Base-by-base conservation (phyloP, 1,140 invertebrate genomes). In the Anastrepha obliqua region DNA sequence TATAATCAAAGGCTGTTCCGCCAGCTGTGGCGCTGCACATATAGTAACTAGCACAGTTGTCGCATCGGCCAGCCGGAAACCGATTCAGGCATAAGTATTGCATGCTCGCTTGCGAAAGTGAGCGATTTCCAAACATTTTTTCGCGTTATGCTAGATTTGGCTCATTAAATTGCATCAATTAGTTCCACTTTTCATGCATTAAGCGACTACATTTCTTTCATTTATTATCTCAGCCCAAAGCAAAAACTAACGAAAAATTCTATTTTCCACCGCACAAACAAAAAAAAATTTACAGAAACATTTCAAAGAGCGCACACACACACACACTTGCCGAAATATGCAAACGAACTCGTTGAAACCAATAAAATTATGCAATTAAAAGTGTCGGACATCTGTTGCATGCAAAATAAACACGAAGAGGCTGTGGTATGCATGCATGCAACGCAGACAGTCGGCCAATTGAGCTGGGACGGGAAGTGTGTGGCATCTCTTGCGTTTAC, bases 341-440 rank as follows among this genome's bases (percentile, higher is more conserved):
- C 74, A 81, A 81, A 81, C 47, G 74, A 81, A 81, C 74, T 81
- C 74, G 74, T 55, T 81, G 74, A 81, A 81, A 55, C 74, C 74
- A 81, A 81, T 81, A 81, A 81, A 81, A 81, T 81, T 81, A 81
- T 55, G 74, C 74, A 81, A 81, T 81, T 81, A 81, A 81, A 81
- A 81, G 74, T 81, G 74, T 55, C 74, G 74, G 74, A 81, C 74
- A 81, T 81, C 74, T 81, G 74, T 81, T 81, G 74, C 74, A 81
- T 81, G 74, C 47, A 81, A 55, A 81, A 67, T 5, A 39, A 39
- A 67, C 5, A 67, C n/a, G 11, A 39, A 20, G 17, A 67, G 4
- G 15, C 15, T 15, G 13, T 13, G 15, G 15, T 62, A 62, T 62
- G 60, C 60, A 4, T 4, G 60, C 60, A 11, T 47, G 74, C 47